phyloP scores from a whole-genome alignment of 1,140 invertebrate species.

The Spodoptera frugiperda region DNA sequence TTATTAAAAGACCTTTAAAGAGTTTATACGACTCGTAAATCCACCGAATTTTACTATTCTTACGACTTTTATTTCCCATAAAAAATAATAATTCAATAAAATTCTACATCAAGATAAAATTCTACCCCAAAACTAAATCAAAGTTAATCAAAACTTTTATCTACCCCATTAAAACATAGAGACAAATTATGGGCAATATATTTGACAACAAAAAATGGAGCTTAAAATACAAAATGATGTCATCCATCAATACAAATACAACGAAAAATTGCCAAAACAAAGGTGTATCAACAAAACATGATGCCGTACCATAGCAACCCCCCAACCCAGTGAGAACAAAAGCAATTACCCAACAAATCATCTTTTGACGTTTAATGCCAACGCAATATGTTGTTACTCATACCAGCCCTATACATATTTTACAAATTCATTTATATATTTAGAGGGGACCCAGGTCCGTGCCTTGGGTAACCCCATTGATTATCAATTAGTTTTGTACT shows the following conservation, averaged over 20 bases:
- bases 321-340: conserved; percentile 73
- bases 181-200: conserved; percentile 32
- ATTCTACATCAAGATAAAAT: conserved; percentile 33
- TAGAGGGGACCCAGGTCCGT: conserved; percentile 68
- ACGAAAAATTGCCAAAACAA: conserved; percentile 67
- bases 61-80: conserved; percentile 1
- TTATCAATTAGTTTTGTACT: conserved; percentile 85
- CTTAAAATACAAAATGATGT: conserved; percentile 39
- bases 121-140: conserved; percentile 20
- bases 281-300: conserved; percentile 79
- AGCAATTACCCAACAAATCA: conserved; percentile 85
- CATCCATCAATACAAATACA: conserved; percentile 59
- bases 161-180: conserved; percentile 32
- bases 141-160: conserved; percentile 43
- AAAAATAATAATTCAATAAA: conserved; percentile 39
- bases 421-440: conserved; percentile 49
- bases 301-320: conserved; percentile 71
- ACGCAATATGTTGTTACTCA: conserved; percentile 83
- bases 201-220: neutral
- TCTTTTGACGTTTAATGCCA: conserved; percentile 84
- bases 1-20: no score
- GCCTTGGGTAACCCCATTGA: conserved; percentile 79
- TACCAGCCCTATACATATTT: conserved; percentile 59
- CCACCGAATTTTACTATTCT: neutral
- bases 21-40: no score